Conservation (phyloP, 2,888 invertebrate species). For the Heliconius sara region DNA sequence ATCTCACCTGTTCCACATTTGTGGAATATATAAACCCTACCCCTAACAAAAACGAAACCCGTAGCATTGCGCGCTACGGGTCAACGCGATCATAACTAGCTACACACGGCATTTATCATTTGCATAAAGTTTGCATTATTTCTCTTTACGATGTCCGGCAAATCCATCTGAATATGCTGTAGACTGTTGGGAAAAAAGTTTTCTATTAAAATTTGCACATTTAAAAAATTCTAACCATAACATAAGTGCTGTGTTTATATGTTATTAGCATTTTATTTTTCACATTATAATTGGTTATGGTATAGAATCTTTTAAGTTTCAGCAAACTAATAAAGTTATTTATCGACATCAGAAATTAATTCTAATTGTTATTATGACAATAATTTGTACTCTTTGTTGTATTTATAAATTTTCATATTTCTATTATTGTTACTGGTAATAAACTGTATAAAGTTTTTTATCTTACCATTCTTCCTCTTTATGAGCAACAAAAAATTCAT, state of each 20-base stretch:
- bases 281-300: conserved; percentile 52
- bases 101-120: conserved; percentile 80
- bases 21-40: conserved; percentile 80
- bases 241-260: conserved; percentile 35
- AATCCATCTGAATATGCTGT: conserved; percentile 80
- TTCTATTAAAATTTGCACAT: conserved; percentile 78
- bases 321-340: conserved; percentile 60
- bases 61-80: conserved; percentile 85
- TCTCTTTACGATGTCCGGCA: conserved; percentile 80
- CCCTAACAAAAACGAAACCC: conserved; percentile 82
- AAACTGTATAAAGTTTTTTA: neutral
- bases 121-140: conserved; percentile 72
- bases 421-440: neutral
- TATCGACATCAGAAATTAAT: conserved; percentile 15
- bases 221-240: conserved; percentile 78
- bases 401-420: conserved; percentile 13
- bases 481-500: conserved; percentile 99
- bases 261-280: conserved; percentile 19
- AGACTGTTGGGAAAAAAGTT: conserved; percentile 84
- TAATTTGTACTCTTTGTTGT: neutral
- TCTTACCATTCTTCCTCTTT: conserved; percentile 99
- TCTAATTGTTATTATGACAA: neutral
- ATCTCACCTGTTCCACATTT: conserved; percentile 82
- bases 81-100: conserved; percentile 82
- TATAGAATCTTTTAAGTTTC: conserved; percentile 77